Conservation (phyloP, 2,888 invertebrate species). For the Latrodectus hesperus region DNA sequence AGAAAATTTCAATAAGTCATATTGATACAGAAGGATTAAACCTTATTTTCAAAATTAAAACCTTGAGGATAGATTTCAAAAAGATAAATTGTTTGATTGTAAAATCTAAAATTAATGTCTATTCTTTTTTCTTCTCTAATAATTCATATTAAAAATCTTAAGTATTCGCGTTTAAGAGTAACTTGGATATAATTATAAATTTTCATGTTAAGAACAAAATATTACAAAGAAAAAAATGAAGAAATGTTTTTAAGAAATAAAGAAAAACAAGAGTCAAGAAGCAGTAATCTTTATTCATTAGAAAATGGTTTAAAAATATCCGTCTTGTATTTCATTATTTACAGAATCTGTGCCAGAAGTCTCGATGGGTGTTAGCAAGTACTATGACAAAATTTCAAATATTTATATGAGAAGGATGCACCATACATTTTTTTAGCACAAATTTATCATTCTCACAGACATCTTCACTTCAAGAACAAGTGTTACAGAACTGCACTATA, state of each 20-base stretch:
- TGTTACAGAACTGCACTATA: background rate
- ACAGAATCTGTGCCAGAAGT: constrained; percentile 54
- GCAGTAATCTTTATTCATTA: constrained; percentile 66
- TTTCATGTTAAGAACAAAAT: background rate
- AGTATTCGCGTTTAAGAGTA: no score
- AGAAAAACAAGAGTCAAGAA: constrained; percentile 21
- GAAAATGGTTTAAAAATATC: constrained; percentile 68
- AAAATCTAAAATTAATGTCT: no score
- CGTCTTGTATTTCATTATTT: constrained; percentile 58
- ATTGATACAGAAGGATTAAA: no score
- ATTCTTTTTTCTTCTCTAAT: no score
- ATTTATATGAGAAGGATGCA: constrained; percentile 15
- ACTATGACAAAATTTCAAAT: constrained; percentile 15
- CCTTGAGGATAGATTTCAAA: no score
- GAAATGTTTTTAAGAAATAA: constrained; percentile 5
- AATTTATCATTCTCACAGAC: background rate
- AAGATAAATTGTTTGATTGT: no score
- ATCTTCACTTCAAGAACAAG: background rate
- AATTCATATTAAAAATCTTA: no score
- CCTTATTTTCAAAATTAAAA: no score
- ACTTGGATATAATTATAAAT: no score
- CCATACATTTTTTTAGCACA: constrained; percentile 19
- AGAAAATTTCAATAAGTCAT: no score
- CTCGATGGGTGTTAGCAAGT: constrained; percentile 23
- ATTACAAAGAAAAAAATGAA: background rate